A percentile compares a stretch with the other conserved stretches of the same genome.
Evolutionary conservation across 2,888 invertebrate species (phyloP).

Genomic region (Anticlea derivata): DNA sequence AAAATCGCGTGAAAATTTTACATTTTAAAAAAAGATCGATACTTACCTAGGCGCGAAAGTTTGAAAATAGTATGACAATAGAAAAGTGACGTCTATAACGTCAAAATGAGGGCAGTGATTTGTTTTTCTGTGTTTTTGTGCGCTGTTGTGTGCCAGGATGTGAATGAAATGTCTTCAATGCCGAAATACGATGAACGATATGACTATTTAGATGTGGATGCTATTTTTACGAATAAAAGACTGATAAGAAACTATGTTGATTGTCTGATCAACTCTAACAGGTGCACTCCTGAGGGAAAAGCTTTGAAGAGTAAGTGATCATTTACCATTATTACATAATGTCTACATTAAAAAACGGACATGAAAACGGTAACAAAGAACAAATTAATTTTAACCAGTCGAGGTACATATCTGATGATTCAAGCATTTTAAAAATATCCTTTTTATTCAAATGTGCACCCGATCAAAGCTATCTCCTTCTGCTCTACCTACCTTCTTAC

Average conservation of each 20-base stretch:
- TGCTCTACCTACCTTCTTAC: too few relatives aligned
- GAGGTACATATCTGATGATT: too few relatives aligned
- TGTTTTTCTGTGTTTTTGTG: constrained; percentile 58
- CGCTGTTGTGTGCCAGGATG: constrained; percentile 59
- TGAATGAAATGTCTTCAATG: constrained; percentile 60
- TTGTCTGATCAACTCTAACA: constrained; percentile 86
- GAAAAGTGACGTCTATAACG: constrained; percentile 19
- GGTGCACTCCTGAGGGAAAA: constrained; percentile 89
- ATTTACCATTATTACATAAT: neutral
- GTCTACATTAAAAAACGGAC: too few relatives aligned
- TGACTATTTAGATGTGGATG: constrained; percentile 88
- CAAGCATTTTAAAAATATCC: too few relatives aligned
- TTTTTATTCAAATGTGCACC: too few relatives aligned
- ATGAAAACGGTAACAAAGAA: too few relatives aligned
- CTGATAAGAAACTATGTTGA: constrained; percentile 88
- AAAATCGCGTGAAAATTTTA: neutral
- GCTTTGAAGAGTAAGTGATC: constrained; percentile 87
- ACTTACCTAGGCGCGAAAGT: too few relatives aligned
- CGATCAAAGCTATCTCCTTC: too few relatives aligned
- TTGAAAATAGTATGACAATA: constrained; percentile 14
- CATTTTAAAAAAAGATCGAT: neutral
- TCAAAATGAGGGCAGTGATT: constrained; percentile 63
- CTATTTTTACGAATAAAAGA: constrained; percentile 86
- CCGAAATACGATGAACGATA: constrained; percentile 84
- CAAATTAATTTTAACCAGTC: too few relatives aligned